Evolutionary conservation across 1,140 invertebrate genomes (phyloP).

Genomic region (Drosophila jambulina): DNA sequence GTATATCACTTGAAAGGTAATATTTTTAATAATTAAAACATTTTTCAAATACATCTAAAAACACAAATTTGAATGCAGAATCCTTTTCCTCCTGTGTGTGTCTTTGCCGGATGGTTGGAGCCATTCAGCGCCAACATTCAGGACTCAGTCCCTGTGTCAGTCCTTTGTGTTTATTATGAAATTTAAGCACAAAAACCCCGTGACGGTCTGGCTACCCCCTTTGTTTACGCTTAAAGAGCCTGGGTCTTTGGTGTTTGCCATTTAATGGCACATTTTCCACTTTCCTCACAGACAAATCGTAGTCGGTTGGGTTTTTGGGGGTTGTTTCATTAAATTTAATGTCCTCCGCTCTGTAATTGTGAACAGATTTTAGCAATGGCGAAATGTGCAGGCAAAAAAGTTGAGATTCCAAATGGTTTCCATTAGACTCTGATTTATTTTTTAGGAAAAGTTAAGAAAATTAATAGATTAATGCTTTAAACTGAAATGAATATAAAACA

Average conservation of each 20-base stretch:
- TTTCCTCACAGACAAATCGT: conserved; percentile 37
- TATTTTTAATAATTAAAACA: too few relatives aligned
- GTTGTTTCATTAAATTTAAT: conserved; percentile 71
- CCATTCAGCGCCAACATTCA: conserved; percentile 57
- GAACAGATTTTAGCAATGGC: conserved; percentile 26
- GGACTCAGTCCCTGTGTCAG: conserved; percentile 27
- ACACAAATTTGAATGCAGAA: neutral
- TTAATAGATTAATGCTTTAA: neutral
- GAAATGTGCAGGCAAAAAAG: conserved; percentile 12
- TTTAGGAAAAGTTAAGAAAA: neutral
- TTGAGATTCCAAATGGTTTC: conserved; percentile 4
- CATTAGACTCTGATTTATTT: neutral
- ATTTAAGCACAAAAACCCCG: conserved; percentile 77
- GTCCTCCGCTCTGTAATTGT: conserved; percentile 60
- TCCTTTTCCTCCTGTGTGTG: conserved; percentile 21
- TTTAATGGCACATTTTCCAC: conserved; percentile 78
- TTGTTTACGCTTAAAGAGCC: conserved; percentile 53
- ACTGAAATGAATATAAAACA: neutral
- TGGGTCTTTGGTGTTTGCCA: conserved; percentile 58
- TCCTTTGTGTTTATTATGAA: conserved; percentile 77
- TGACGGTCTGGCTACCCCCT: conserved; percentile 42
- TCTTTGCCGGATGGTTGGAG: conserved; percentile 71
- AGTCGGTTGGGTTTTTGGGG: conserved; percentile 9
- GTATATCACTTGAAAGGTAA: too few relatives aligned
- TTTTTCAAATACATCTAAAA: neutral